Base-by-base conservation (phyloP, 2,113 vertebrate species). In the Spheniscus mendiculus region DNA sequence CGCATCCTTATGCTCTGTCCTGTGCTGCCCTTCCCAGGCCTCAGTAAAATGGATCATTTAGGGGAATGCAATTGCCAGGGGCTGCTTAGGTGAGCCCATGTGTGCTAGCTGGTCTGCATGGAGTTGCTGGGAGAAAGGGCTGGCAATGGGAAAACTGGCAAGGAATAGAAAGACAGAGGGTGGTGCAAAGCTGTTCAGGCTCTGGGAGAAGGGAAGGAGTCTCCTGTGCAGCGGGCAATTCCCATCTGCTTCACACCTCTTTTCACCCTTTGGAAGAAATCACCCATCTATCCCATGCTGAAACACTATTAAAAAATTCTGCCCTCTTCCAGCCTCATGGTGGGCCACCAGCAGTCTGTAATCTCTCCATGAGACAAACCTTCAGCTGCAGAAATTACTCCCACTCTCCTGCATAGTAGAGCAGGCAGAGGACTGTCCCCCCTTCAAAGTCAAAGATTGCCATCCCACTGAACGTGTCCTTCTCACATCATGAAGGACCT, bases 271-370 rank as follows among this genome's bases (percentile, higher is more conserved):
- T 52, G 15, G 29, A 34, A 72, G 44, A 87, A 67, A 50, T 36
- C 3, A 50, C 38, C n/a, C 9, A 30, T 55, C 52, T 47, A 36
- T 76, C 12, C 15, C 52, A 38, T 34, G 5, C n/a, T 52, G 40
- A 52, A 91, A 44, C 16, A 20, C 36, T 11, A 22, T 32, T 50
- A 9, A 78, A 50, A 85, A 17, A 8, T 8, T 52, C 27, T 89
- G 11, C 25, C 13, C 4, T 65, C 22, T 42, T 87, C 49, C 25
- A 65, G 67, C 4, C 8, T 63, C 15, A 22, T 0, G 0, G 8
- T 15, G 17, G 47, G 11, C 29, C 11, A 55, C 22, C 27, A 83
- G 47, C 27, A 44, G 49, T 38, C 61, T 22, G 7, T 23, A 12
- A 3, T 45, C 4, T 20, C 12, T n/a, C 44, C 40, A n/a, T 0